Base-by-base conservation (phyloP, 2,797 vertebrate genomes). In the Pseudopleuronectes americanus region DNA sequence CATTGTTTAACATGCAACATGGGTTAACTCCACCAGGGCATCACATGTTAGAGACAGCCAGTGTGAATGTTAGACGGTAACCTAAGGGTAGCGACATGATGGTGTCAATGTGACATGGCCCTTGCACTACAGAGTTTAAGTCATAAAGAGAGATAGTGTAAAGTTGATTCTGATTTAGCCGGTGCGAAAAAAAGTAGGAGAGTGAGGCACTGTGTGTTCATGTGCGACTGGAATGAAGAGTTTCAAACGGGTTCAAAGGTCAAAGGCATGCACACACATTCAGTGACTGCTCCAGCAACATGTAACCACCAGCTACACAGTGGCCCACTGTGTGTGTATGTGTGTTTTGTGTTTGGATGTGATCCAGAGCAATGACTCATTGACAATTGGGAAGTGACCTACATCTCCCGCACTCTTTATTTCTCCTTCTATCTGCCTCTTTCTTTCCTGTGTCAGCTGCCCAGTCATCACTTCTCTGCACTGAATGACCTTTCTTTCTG, bases 311-410 rank as follows among this genome's bases (percentile, higher is more conserved):
- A 16, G 41, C 41, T 16, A 14, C 41, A 63, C 45, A 47, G 64
- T 54, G 54, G 19, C 52, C 53, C 55, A 4, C 49, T 47, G 48
- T 70, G 51, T 60, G 55, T 54, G 58, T 68, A 60, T 68, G 67
- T 69, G 54, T 71, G 66, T 68, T 48, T 48, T 67, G 64, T 66
- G 59, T 76, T 33, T 85, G 77, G 52, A 73, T 84, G 75, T 84
- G 80, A 83, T 83, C 81, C 83, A 87, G 78, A 62, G 89, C 84
- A 84, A 61, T 92, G 89, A 90, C 79, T 92, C 90, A 92, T 83
- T 85, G 80, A 89, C 88, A 86, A 89, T 86, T 89, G 89, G 90
- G 90, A 89, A 87, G 83, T 92, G 87, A 90, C 89, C 88, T 90
- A 89, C 79, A 89, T 90, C 87, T 85, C 80, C 77, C 79, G 70